A percentile compares a stretch with the other conserved stretches of the same genome.
Conservation (phyloP, 1,140 invertebrate species). For the Archivesica marissinica region DNA sequence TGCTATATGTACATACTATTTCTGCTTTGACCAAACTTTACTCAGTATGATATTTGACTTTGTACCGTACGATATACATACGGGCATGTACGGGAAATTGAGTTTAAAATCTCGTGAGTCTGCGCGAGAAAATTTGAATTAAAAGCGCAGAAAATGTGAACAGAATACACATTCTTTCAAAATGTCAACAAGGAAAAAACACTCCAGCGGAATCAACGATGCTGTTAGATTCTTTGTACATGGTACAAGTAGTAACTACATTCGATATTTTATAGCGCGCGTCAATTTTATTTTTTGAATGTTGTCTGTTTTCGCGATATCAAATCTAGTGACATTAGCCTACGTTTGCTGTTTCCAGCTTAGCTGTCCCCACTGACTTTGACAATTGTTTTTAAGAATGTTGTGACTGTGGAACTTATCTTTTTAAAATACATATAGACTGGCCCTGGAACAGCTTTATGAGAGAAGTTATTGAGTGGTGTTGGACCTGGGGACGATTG, state of each 20-base stretch:
- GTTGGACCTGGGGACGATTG: no score
- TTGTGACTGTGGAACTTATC: background rate
- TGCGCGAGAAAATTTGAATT: background rate
- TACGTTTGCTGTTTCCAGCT: background rate
- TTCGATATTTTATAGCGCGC: no score
- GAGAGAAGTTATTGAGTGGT: no score
- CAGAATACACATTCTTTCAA: background rate
- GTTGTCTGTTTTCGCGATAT: no score
- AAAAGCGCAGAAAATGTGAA: background rate
- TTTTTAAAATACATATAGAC: background rate
- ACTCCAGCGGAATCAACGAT: background rate
- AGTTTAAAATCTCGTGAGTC: background rate
- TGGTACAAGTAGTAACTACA: background rate
- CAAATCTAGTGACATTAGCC: background rate
- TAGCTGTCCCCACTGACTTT: background rate
- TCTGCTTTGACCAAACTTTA: no score
- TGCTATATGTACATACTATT: no score
- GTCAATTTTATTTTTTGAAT: no score
- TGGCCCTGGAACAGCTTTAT: no score
- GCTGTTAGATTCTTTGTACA: background rate
- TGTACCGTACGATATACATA: no score
- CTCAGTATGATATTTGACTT: no score
- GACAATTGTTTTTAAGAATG: background rate
- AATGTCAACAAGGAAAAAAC: slow-evolving; percentile 14
- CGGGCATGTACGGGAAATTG: no score